Evolutionary conservation across 53 echinoderm and acorn worm species (phyloP), one percentile per base, ranked within the genome.

Genomic region (Stichopus horrens): DNA sequence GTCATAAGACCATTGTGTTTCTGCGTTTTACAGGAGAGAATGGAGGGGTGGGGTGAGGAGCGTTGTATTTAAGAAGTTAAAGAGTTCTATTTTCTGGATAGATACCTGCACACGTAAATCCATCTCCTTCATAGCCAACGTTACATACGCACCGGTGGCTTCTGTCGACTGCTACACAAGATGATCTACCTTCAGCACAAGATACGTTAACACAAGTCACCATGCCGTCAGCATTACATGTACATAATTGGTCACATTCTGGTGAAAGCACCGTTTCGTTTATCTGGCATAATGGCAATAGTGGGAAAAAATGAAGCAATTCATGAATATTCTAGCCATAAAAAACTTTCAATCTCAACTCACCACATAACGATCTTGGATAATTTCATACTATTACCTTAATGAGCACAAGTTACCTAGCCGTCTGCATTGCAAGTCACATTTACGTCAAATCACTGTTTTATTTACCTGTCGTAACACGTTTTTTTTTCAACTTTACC

Each of bases 111-210:
- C 92, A 92, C 10, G 86, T 75, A 11, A 66, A 23, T 67, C 92
- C 92, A 87, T 92, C 90, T 13, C 92, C 92, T 58, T 90, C 87
- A 53, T 90, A 92, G 54, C 92, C 80, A 22, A 77, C 79, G 52
- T 58, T 65, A 60, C 92, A 92, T 37, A 73, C 21, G 53, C 92
- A 92, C 58, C 37, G 65, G 13, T 90, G 86, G 22, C 77, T 86
- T 57, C 77, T 71, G 21, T 86, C 76, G 22, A 68, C 54, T 9
- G 79, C 86, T 54, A 37, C n/a, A 21, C 92, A 92, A 18, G 79
- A 52, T 11, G 79, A 51, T 79, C 11, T 79, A 10, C 8, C 19
- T 18, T 79, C 16, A 9, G 79, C 79, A 5, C 79, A 79, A 5
- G 18, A 8, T 8, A 79, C 55, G n/a, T 51, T 0, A 19, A 54